phyloP scores from a whole-genome alignment of 2,113 vertebrate species.

The Pseudorhombus dupliciocellatus region DNA sequence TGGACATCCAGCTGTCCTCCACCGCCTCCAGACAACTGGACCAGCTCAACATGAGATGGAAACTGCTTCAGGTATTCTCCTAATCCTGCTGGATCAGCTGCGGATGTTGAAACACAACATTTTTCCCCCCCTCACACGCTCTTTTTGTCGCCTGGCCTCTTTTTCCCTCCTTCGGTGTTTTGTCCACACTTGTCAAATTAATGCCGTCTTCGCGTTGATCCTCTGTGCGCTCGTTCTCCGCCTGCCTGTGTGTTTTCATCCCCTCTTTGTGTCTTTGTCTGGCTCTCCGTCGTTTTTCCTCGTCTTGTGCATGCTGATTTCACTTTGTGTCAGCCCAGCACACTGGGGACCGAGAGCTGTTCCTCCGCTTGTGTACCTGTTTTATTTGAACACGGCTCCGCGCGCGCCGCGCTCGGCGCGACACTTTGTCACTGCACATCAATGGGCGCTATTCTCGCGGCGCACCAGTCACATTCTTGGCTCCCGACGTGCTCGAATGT shows the following conservation, averaged over 20 bases:
- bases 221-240: background rate
- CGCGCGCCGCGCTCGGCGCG: slow-evolving; percentile 20
- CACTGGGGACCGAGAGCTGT: slow-evolving; percentile 34
- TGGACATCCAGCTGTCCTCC: slow-evolving; percentile 92
- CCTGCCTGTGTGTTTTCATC: slow-evolving; percentile 17
- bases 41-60: slow-evolving; percentile 96
- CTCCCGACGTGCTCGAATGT: slow-evolving; percentile 3
- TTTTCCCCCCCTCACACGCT: background rate
- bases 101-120: background rate
- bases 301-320: slow-evolving; percentile 5
- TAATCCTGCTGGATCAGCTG: background rate
- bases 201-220: slow-evolving; percentile 4
- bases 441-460: slow-evolving; percentile 32
- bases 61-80: slow-evolving; percentile 88
- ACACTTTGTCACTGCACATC: slow-evolving; percentile 58
- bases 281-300: background rate
- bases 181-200: slow-evolving; percentile 23
- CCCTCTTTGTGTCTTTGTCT: slow-evolving; percentile 7
- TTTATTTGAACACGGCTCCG: slow-evolving; percentile 40
- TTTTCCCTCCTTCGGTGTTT: slow-evolving; percentile 10
- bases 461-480: slow-evolving; percentile 34
- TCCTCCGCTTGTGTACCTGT: slow-evolving; percentile 42
- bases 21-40: slow-evolving; percentile 92
- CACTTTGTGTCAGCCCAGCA: slow-evolving; percentile 37
- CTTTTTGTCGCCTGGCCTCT: background rate